Evolutionary conservation across 2,113 vertebrate species (phyloP).

Genomic region (Dendrocopos noguchii): DNA sequence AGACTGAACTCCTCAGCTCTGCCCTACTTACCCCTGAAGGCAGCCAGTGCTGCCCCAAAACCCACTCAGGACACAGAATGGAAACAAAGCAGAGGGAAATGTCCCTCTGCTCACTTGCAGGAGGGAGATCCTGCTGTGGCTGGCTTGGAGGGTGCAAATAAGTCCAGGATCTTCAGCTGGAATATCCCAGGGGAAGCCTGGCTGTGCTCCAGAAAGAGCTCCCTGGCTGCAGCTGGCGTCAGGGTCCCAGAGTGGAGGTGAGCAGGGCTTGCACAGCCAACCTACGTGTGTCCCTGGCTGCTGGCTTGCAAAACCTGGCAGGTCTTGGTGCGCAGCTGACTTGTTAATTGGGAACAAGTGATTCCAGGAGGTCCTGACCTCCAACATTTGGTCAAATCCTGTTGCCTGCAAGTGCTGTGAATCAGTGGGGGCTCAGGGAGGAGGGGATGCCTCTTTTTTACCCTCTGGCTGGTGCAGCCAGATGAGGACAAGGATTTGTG

Average conservation of each 20-base stretch:
- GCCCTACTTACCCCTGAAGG: background rate
- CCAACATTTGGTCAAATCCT: background rate
- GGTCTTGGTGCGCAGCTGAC: conserved; percentile 33
- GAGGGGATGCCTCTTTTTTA: background rate
- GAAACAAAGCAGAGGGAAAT: background rate
- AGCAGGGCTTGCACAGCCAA: background rate
- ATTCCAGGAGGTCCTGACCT: conserved; percentile 37
- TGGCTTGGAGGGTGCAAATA: background rate
- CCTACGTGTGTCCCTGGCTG: background rate
- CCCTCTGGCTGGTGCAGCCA: background rate
- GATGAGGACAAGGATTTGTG: background rate
- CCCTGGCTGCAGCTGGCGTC: background rate
- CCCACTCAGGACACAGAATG: background rate
- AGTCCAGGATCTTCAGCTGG: background rate
- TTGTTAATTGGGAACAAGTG: background rate
- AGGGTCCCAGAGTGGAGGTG: background rate
- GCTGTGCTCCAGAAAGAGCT: background rate
- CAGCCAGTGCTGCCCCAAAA: background rate
- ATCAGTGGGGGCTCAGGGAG: background rate
- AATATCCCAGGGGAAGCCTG: background rate
- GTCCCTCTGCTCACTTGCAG: background rate
- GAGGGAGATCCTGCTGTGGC: background rate
- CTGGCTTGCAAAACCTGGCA: conserved; percentile 21
- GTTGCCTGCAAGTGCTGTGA: background rate
- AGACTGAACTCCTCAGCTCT: background rate